Evolutionary conservation across 2,888 invertebrate species (phyloP), one percentile per base, ranked within the genome.

Genomic region (Agrotis segetum): DNA sequence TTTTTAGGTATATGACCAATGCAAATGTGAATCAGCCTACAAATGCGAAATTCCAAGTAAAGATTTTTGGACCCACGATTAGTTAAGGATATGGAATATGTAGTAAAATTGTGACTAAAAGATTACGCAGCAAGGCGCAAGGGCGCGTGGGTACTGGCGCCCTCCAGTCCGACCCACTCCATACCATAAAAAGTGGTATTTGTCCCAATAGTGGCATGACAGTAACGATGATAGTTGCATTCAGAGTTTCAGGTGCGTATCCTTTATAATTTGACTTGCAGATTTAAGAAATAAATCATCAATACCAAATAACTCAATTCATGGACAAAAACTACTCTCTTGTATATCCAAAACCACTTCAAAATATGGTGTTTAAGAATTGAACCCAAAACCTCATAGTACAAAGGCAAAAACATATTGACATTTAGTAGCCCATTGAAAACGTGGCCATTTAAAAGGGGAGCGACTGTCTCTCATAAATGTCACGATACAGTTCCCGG

Each of bases 51-150:
- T 46, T 17, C 13, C 19, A 3, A 11, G 2, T 21, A 46, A 16
- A 21, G 9, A 21, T 24, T 50, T 29, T 49, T 17, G 44, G 29
- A 50, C n/a, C 16, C 21, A 24, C 46, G 19, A 69, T 47, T 40
- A 9, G 16, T 1, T 62, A 44, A 21, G 9, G 3, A 44, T n/a
- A 40, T 6, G 3, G 11, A 53, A n/a, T 17, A n/a, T n/a, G n/a
- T n/a, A 40, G 9, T 9, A n/a, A 49, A 47, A 73, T 19, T 24
- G 29, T 66, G 76, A 75, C 76, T 75, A 56, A 75, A 21, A 66
- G 19, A 65, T 56, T 46, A 50, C 40, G 44, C 56, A 34, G 17
- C 19, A 6, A 50, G n/a, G 29, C n/a, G 16, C 21, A 9, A 50
- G 21, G 34, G 19, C n/a, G 50, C 17, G 67, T 72, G 46, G 46